These are phyloP conservation scores for Musca domestica DNA, from an alignment of 1,140 invertebrate species.

Conservation along the genomic window DNA sequence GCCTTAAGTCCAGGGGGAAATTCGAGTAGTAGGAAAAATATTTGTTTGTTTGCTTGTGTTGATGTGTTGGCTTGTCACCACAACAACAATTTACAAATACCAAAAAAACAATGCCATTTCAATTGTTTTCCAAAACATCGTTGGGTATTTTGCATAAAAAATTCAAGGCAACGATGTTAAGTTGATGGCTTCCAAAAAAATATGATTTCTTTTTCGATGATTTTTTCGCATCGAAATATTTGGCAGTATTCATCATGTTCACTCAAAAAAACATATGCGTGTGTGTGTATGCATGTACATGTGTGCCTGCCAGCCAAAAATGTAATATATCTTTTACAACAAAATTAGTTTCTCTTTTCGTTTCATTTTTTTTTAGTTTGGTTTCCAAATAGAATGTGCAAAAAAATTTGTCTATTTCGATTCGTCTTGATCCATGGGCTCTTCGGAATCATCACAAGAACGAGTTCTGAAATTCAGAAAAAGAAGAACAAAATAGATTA, in stretches of 20 bases:
- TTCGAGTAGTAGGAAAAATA: too few relatives aligned
- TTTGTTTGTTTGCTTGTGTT: too few relatives aligned
- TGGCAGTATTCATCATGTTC: neutral
- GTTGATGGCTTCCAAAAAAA: too few relatives aligned
- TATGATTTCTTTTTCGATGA: too few relatives aligned
- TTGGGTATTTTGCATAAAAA: too few relatives aligned
- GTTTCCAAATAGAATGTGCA: neutral
- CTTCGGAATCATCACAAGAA: conserved; percentile 70
- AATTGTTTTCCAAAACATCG: too few relatives aligned
- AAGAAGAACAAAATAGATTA: neutral
- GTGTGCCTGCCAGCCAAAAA: neutral
- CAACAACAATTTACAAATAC: too few relatives aligned
- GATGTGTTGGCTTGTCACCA: too few relatives aligned
- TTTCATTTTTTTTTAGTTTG: neutral
- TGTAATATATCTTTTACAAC: conserved; percentile 8
- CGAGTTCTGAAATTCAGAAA: conserved; percentile 52
- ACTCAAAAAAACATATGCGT: neutral
- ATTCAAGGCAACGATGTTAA: too few relatives aligned
- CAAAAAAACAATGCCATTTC: too few relatives aligned
- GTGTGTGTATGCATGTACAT: neutral
- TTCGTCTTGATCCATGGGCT: conserved; percentile 79
- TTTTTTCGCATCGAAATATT: neutral
- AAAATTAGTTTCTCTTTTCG: neutral
- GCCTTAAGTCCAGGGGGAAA: too few relatives aligned
- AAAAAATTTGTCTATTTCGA: conserved; percentile 38